These are phyloP conservation scores for Cryptotis parvus DNA, from an alignment of 2,113 vertebrate genomes.

Conservation along the genomic window DNA sequence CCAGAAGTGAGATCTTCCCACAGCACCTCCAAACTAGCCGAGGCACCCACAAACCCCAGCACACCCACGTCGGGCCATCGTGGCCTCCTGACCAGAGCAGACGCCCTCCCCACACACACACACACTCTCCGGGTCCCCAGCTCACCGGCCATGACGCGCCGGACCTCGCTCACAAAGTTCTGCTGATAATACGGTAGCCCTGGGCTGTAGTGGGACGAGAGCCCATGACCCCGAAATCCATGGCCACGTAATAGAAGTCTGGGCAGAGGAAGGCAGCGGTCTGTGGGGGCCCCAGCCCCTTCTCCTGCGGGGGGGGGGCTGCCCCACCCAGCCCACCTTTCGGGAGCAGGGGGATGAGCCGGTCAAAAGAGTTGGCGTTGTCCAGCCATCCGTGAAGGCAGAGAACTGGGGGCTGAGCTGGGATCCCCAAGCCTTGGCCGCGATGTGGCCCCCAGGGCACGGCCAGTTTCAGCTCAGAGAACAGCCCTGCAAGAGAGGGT, in stretches of 20 bases:
- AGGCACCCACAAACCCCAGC: not conserved
- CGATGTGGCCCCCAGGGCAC: slow-evolving; percentile 89
- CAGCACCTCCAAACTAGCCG: no score
- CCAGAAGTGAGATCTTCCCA: not conserved
- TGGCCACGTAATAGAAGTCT: slow-evolving; percentile 91
- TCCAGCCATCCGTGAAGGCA: slow-evolving; percentile 91
- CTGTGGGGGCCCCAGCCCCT: not conserved
- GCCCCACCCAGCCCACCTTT: slow-evolving; percentile 75
- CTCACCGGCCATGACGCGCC: slow-evolving; percentile 88
- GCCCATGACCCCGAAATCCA: slow-evolving; percentile 94
- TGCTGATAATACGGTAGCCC: slow-evolving; percentile 89
- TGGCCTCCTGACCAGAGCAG: not conserved
- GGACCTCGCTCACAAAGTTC: slow-evolving; percentile 90
- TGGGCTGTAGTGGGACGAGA: slow-evolving; percentile 91
- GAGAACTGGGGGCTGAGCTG: slow-evolving; percentile 86
- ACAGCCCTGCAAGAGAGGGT: slow-evolving; percentile 53
- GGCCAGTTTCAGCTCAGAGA: slow-evolving; percentile 86
- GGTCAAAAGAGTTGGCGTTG: slow-evolving; percentile 88
- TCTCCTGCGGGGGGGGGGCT: not conserved
- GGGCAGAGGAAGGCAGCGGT: not conserved
- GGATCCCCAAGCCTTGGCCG: slow-evolving; percentile 88
- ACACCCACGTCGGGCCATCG: not conserved
- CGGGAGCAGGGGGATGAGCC: slow-evolving; percentile 88
- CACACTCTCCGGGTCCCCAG: not conserved
- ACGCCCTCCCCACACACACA: no score